A percentile compares a stretch with the other conserved stretches of the same genome.
Evolutionary conservation across 2,113 vertebrate species (phyloP).

Genomic region (Periophthalmodon schlosseri): DNA sequence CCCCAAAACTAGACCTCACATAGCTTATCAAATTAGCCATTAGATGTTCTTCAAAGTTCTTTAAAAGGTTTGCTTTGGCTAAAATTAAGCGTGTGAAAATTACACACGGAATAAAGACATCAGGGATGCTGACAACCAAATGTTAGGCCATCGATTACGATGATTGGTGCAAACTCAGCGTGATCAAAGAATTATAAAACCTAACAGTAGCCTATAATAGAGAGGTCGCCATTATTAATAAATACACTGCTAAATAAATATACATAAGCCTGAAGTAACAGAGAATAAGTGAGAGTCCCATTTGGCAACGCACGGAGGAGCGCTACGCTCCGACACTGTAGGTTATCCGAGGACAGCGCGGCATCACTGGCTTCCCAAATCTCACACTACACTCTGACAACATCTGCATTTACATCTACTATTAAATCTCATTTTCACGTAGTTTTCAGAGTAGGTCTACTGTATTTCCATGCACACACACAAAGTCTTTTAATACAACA

Average conservation of each 20-base stretch:
- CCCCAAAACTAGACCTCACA: not conserved
- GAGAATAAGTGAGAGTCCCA: not conserved
- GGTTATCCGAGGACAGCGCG: constrained; percentile 58
- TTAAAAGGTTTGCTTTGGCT: not conserved
- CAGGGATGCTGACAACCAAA: constrained; percentile 16
- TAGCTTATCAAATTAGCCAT: not conserved
- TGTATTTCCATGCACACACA: not conserved
- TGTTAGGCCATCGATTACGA: not conserved
- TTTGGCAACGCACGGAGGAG: not conserved
- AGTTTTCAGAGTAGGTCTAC: not conserved
- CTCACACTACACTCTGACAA: not conserved
- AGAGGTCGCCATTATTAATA: not conserved
- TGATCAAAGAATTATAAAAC: constrained; percentile 15
- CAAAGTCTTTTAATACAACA: no score
- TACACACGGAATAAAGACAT: not conserved
- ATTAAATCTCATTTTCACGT: not conserved
- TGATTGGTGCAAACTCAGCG: not conserved
- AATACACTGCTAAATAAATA: not conserved
- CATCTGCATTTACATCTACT: not conserved
- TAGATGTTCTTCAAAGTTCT: not conserved
- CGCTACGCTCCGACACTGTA: not conserved
- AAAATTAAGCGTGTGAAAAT: not conserved
- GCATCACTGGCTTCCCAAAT: constrained; percentile 22
- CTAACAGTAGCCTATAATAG: not conserved
- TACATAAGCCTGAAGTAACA: not conserved